These are phyloP conservation scores for Neotragus pygmaeus DNA, from an alignment of 2,113 vertebrate genomes.

Conservation along the genomic window DNA sequence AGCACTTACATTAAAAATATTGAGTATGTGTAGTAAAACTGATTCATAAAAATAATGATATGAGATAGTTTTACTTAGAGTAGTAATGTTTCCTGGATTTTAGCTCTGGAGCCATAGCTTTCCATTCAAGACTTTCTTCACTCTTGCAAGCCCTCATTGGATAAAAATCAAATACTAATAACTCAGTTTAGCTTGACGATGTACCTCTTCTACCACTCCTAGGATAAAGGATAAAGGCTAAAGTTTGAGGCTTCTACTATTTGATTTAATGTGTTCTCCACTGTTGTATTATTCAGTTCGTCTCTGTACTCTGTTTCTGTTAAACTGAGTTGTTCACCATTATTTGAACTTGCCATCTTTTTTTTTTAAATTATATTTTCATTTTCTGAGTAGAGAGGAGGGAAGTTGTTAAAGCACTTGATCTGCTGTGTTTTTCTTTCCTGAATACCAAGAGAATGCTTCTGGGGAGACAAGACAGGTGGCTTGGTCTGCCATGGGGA, in stretches of 20 bases:
- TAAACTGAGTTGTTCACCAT: not conserved
- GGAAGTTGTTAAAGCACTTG: not conserved
- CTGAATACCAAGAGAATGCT: not conserved
- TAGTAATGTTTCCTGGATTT: conserved; percentile 2
- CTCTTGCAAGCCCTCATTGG: not conserved
- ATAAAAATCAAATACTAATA: not conserved
- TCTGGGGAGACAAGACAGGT: not conserved
- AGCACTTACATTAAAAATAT: not conserved
- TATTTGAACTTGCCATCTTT: not conserved
- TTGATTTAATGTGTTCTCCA: not conserved
- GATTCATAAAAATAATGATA: not conserved
- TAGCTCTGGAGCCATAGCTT: not conserved
- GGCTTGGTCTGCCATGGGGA: not conserved
- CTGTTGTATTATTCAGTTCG: not conserved
- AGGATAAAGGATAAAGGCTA: not conserved
- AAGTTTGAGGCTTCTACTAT: not conserved
- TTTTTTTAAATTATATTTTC: not conserved
- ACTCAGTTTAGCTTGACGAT: not conserved
- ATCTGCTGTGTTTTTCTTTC: not conserved
- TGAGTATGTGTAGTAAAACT: not conserved
- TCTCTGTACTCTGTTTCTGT: not conserved
- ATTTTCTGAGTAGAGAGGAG: not conserved
- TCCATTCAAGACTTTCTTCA: not conserved
- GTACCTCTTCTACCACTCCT: not conserved
- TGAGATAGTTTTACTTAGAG: not conserved